phyloP scores from a whole-genome alignment of 2,113 vertebrate species.

The Lonchura striata region DNA sequence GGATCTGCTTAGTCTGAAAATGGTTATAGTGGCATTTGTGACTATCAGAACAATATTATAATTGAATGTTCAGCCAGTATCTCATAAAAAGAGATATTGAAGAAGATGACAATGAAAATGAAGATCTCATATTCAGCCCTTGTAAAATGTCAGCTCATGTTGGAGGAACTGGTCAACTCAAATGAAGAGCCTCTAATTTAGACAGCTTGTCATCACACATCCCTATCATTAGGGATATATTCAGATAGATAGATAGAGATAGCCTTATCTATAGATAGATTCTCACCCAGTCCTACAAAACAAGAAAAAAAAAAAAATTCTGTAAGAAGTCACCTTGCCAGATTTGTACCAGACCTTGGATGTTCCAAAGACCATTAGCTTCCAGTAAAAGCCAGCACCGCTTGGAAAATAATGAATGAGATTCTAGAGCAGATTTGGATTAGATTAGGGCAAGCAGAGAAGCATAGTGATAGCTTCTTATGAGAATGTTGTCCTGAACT shows the following conservation, averaged over 20 bases:
- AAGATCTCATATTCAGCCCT: neutral
- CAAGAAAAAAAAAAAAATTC: neutral
- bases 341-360: neutral
- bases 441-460: neutral
- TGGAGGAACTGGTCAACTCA: neutral
- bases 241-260: neutral
- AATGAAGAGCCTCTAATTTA: neutral
- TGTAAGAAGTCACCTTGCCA: neutral
- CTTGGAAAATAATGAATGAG: neutral
- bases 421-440: neutral
- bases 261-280: neutral
- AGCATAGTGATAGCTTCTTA: neutral
- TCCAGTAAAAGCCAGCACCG: neutral
- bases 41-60: neutral
- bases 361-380: neutral
- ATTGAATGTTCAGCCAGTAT: accelerated
- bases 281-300: neutral
- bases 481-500: neutral
- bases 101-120: neutral
- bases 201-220: neutral
- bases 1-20: neutral
- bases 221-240: neutral
- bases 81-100: neutral
- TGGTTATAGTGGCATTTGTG: neutral
- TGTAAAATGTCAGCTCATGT: neutral